Percentiles rank a stretch among this genome's conserved stretches.
Evolutionary conservation across 2,113 vertebrate species (phyloP).

Genomic region (Myanophis thanlyinensis): DNA sequence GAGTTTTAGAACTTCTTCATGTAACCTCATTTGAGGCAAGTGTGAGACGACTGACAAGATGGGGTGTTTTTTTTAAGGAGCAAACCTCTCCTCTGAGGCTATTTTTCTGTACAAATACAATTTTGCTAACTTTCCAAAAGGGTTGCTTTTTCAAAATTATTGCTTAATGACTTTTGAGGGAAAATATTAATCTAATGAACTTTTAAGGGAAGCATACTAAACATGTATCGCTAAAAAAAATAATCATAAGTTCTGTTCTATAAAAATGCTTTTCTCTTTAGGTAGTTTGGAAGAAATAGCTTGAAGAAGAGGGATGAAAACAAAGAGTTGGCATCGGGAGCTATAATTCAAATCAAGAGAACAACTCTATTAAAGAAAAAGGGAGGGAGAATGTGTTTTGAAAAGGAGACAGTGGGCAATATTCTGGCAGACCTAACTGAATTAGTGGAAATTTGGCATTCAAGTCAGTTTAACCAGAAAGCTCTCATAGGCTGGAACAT

Average conservation of each 20-base stretch:
- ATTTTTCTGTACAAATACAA: background rate
- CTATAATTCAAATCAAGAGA: background rate
- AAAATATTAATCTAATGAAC: background rate
- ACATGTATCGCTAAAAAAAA: background rate
- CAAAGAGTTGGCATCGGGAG: background rate
- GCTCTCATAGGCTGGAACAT: slow-evolving; percentile 5
- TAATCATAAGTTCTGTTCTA: background rate
- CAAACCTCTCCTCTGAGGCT: background rate
- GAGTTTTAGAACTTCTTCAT: background rate
- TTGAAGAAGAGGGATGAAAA: background rate
- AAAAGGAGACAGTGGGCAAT: slow-evolving; percentile 3
- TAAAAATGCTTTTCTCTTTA: background rate
- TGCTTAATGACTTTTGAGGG: slow-evolving; percentile 1
- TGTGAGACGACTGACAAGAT: background rate
- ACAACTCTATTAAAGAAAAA: background rate
- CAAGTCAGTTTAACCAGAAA: background rate
- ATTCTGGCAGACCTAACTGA: background rate
- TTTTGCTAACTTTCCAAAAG: background rate
- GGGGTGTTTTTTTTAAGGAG: background rate
- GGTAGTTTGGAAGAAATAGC: background rate
- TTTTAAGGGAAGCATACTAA: background rate
- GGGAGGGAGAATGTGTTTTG: slow-evolving; percentile 1
- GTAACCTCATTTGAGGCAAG: slow-evolving; percentile 6
- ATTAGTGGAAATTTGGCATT: slow-evolving; percentile 27
- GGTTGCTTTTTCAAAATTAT: background rate